Base-by-base conservation (phyloP, 64 coral and sea anemone genomes). In the Platygyra sinensis region DNA sequence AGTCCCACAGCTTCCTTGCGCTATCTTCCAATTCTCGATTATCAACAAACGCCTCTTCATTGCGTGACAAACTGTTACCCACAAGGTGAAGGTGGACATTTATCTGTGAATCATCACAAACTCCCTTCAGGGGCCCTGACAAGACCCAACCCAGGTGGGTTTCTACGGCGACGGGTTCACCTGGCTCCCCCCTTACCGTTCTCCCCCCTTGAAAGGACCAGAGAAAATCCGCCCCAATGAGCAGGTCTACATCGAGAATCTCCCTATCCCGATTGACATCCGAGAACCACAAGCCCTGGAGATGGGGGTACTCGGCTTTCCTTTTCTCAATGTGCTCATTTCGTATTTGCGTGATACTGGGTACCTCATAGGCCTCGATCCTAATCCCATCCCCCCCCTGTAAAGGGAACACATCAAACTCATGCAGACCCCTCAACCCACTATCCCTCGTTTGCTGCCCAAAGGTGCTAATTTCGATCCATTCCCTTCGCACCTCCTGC, bases 251-350 rank as follows among this genome's bases (percentile, higher is more conserved):
- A 38, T 92, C 74, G 12, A 87, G 55, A 11, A 72, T 72, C 10
- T 78, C 61, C 27, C 36, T 80, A 36, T 39, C 73, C 28, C 28
- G 60, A 87, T 64, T 29, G 52, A 92, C 63, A 79, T 92, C 74
- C 6, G 90, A 87, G 13, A 92, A 92, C 73, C 82, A 92, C 30
- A 92, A 28, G 19, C 67, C 74, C 28, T 79, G 72, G 52, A 92
- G 78, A 36, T 92, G 83, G 19, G 81, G 30, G 69, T 62, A 92
- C 22, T 67, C 30, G 9, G 49, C 65, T 29, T 59, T 86, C 11
- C 65, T 82, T 3, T 72, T 3, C 38, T 87, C 90, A 6, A 92
- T 59, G 79, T 87, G 90, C 33, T 31, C 38, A 67, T 67, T 67
- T 67, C 62, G 13, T 17, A 67, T 67, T 67, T 67, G 18, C 18